Evolutionary conservation across 2,113 vertebrate species (phyloP).

Genomic region (Pimephales promelas): DNA sequence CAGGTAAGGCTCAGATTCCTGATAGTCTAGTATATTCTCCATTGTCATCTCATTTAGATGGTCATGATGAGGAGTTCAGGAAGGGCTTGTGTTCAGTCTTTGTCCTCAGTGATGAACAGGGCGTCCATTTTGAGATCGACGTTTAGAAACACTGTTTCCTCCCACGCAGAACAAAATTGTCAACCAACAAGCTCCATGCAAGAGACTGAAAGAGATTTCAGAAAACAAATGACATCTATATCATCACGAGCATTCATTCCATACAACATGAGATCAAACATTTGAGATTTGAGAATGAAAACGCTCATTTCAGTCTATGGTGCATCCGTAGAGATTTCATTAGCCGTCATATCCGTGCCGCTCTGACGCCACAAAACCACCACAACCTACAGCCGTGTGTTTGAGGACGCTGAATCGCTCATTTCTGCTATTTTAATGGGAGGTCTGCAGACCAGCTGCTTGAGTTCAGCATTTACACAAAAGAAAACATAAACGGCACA

Average conservation of each 20-base stretch:
- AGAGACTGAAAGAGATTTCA: not conserved
- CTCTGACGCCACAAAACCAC: not conserved
- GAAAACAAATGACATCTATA: not conserved
- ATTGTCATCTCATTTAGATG: conserved; percentile 3
- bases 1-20: conserved; percentile 47
- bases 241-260: not conserved
- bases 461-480: not conserved
- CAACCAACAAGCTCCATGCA: not conserved
- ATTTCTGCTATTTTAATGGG: not conserved
- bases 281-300: not conserved
- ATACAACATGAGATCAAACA: not conserved
- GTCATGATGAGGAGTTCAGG: not conserved
- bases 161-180: not conserved
- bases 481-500: not conserved
- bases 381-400: not conserved
- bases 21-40: conserved; percentile 27
- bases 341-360: not conserved
- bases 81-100: conserved; percentile 12
- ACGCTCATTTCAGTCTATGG: not conserved
- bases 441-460: not conserved
- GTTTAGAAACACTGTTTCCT: not conserved
- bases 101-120: conserved; percentile 21
- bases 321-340: not conserved
- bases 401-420: not conserved
- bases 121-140: conserved; percentile 43